Evolutionary conservation across 2,888 invertebrate species (phyloP).

Genomic region (Pammene fasciana): DNA sequence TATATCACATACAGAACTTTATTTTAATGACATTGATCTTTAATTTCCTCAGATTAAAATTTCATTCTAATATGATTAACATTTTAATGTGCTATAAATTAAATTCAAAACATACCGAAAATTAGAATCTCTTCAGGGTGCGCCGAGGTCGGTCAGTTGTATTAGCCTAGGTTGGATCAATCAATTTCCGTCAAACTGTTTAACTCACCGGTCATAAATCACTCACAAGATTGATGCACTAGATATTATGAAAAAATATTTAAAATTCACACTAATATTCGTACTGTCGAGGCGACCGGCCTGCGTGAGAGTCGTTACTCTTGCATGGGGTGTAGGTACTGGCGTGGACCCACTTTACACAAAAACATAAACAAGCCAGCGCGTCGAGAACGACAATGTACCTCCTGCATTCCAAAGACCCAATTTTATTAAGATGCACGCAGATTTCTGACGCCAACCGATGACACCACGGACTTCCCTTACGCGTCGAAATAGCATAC

Average conservation of each 20-base stretch:
- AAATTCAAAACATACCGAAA: constrained; percentile 72
- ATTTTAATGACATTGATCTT: constrained; percentile 63
- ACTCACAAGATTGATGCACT: constrained; percentile 29
- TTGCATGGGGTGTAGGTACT: constrained; percentile 63
- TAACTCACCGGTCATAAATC: constrained; percentile 56
- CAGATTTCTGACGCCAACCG: constrained; percentile 37
- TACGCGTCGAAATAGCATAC: constrained; percentile 23
- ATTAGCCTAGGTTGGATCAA: constrained; percentile 72
- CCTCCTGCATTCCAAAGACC: constrained; percentile 56
- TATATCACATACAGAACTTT: constrained; percentile 61
- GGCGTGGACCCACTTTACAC: constrained; percentile 61
- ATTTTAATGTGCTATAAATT: constrained; percentile 77
- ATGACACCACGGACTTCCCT: constrained; percentile 38
- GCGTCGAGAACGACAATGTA: constrained; percentile 64
- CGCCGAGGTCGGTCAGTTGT: constrained; percentile 69
- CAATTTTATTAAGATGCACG: constrained; percentile 47
- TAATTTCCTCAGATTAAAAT: constrained; percentile 62
- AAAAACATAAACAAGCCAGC: constrained; percentile 60
- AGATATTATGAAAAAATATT: constrained; percentile 17
- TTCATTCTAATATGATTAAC: constrained; percentile 75
- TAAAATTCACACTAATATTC: constrained; percentile 16
- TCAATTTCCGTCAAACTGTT: constrained; percentile 56
- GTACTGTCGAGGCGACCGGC: constrained; percentile 65
- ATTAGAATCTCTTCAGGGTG: constrained; percentile 72
- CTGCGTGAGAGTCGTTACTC: constrained; percentile 67